Base-by-base conservation (phyloP, 23 tunicate species). In the Phallusia fumigata region DNA sequence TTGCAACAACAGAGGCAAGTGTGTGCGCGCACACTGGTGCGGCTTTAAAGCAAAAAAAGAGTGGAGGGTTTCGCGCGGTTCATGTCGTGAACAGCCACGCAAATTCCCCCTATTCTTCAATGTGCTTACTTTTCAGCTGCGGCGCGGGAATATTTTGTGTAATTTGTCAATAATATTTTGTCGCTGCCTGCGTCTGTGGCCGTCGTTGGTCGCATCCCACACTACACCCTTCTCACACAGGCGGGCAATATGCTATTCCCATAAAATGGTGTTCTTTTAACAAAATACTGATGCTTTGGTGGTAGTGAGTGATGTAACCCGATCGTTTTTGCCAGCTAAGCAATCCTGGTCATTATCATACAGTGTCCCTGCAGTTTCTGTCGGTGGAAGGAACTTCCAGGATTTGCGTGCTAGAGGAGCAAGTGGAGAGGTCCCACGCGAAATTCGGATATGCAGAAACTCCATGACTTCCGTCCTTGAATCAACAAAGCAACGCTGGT, bases 341-440 rank as follows among this genome's bases (percentile, higher is more conserved):
- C 69, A 22, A 24, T 22, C 26, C 69, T 21, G 69, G 16, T 5
- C 28, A 58, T 58, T 58, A 58, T 13, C 69, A 58, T 58, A 58
- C 69, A 58, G 13, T 5, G 69, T 58, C 28, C 69, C 69, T 6
- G 26, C 28, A 13, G 69, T 58, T 21, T 22, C 13, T 58, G 69
- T 24, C 28, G 26, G 28, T 22, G 69, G 69, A 58, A 58, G 69
- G 69, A 58, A 58, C 69, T 58, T 58, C 58, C 16, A 58, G 69
- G 28, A 58, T 58, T 58, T 58, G 69, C 69, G 69, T 58, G 16
- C 69, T 58, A 58, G 16, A 58, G 28, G 69, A 58, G 69, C 16
- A 58, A 58, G 69, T 58, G 69, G 26, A 21, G 69, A 58, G 3
- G 69, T 58, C 69, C 69, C 69, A 58, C 69, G 69, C 69, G 69